Conservation (phyloP, 2,888 invertebrate species). For the Galerucella nymphaeae region DNA sequence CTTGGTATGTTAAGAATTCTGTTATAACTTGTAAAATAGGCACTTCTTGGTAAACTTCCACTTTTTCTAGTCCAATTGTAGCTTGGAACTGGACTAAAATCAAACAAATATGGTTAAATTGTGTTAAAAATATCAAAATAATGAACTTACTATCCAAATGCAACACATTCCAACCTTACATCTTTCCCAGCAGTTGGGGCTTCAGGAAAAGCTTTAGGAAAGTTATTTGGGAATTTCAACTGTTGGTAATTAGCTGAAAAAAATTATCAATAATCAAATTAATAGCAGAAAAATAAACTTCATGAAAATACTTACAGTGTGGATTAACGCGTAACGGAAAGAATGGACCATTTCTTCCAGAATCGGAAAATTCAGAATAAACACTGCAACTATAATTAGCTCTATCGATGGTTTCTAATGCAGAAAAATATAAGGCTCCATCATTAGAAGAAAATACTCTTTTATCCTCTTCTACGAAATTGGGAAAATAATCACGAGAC, state of each 20-base stretch:
- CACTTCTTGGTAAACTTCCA: conserved; percentile 78
- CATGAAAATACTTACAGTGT: conserved; percentile 71
- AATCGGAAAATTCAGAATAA: conserved; percentile 86
- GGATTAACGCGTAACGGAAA: conserved; percentile 85
- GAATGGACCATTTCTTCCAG: conserved; percentile 90
- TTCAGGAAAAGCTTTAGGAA: conserved; percentile 95
- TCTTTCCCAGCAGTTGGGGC: conserved; percentile 91
- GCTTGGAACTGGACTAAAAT: conserved; percentile 82
- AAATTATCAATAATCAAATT: conserved; percentile 19
- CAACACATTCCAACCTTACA: conserved; percentile 92
- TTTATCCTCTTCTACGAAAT: conserved; percentile 92
- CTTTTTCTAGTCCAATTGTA: conserved; percentile 92
- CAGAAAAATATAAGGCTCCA: conserved; percentile 94
- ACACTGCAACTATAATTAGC: conserved; percentile 94
- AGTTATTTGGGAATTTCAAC: conserved; percentile 92
- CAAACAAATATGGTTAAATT: conserved; percentile 7
- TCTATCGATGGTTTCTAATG: conserved; percentile 88
- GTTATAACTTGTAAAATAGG: conserved; percentile 80
- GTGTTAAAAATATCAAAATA: conserved; percentile 26
- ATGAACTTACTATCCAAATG: conserved; percentile 87
- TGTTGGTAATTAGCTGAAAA: conserved; percentile 84
- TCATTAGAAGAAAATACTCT: conserved; percentile 94
- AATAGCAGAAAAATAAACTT: background rate
- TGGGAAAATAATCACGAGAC: conserved; percentile 90
- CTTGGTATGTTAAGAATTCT: conserved; percentile 88